Conservation (phyloP, 2,113 vertebrate species). For the Dasyurus viverrinus region DNA sequence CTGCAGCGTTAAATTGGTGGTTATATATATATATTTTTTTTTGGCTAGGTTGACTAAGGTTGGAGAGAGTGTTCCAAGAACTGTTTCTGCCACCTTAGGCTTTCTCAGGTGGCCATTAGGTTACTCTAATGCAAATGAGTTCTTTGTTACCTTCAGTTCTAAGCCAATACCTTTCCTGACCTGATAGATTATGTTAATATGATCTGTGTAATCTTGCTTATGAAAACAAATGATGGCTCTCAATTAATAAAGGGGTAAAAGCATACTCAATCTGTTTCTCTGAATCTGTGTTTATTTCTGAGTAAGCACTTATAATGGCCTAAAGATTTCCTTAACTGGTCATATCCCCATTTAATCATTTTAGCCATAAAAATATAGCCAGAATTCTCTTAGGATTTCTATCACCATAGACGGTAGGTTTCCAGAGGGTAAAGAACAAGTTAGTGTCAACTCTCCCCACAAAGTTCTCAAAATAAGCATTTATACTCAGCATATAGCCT, state of each 20-base stretch:
- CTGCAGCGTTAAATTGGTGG: background rate
- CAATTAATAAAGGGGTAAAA: background rate
- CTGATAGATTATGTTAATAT: background rate
- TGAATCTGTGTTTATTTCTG: background rate
- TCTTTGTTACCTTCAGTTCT: constrained; percentile 22
- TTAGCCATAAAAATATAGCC: background rate
- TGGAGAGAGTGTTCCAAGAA: background rate
- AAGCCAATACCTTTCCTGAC: background rate
- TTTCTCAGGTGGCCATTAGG: background rate
- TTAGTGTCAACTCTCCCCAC: background rate
- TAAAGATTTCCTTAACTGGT: constrained; percentile 4
- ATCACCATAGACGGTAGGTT: background rate
- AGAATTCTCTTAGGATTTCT: background rate
- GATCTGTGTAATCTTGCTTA: background rate
- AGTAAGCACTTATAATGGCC: background rate
- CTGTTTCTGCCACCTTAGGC: background rate
- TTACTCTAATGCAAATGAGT: constrained; percentile 31
- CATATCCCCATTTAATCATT: background rate
- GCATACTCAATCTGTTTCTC: background rate
- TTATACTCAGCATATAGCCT: background rate
- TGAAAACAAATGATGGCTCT: constrained; percentile 6
- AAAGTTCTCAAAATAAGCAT: background rate
- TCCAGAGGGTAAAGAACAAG: constrained; percentile 13
- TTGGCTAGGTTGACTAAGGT: background rate
- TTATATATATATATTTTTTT: background rate